Percentiles rank a stretch among this genome's conserved stretches.
Evolutionary conservation across 2,888 invertebrate species (phyloP).

Genomic region (Pollenia griseotomentosa): DNA sequence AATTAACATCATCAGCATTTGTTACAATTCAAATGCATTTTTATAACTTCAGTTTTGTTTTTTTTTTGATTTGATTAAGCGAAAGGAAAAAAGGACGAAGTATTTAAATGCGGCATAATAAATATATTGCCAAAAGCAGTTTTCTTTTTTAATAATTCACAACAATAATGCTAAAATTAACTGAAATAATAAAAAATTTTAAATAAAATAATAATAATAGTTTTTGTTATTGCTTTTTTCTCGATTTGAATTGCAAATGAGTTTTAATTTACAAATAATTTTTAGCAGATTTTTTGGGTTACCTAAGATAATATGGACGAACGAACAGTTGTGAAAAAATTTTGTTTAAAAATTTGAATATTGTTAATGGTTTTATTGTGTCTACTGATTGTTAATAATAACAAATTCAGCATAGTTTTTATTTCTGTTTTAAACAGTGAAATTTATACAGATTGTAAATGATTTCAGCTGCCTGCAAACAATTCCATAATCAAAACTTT

Average conservation of each 20-base stretch:
- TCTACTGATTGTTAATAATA: no score
- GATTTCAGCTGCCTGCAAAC: no score
- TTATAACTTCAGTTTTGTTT: neutral
- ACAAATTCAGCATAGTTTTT: no score
- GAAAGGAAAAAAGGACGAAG: neutral
- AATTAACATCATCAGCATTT: slow-evolving; percentile 51
- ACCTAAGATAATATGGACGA: no score
- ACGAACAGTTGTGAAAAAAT: slow-evolving; percentile 5
- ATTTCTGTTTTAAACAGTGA: no score
- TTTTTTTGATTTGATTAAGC: neutral
- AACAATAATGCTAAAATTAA: slow-evolving; percentile 23
- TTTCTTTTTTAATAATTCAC: slow-evolving; percentile 24
- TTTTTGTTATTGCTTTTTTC: slow-evolving; percentile 35
- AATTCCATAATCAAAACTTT: no score
- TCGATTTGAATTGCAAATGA: slow-evolving; percentile 52
- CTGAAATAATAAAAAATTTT: slow-evolving; percentile 6
- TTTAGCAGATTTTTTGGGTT: neutral
- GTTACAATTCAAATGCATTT: slow-evolving; percentile 35
- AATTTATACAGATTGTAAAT: no score
- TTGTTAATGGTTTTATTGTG: no score
- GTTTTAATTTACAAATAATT: slow-evolving; percentile 16
- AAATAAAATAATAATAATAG: slow-evolving; percentile 32
- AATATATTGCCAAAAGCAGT: slow-evolving; percentile 14
- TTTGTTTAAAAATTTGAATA: slow-evolving; percentile 15
- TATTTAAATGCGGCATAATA: slow-evolving; percentile 20